A percentile compares a stretch with the other conserved stretches of the same genome.
These are phyloP conservation scores for Musca vetustissima DNA, from an alignment of 1,140 invertebrate genomes.

Conservation along the genomic window DNA sequence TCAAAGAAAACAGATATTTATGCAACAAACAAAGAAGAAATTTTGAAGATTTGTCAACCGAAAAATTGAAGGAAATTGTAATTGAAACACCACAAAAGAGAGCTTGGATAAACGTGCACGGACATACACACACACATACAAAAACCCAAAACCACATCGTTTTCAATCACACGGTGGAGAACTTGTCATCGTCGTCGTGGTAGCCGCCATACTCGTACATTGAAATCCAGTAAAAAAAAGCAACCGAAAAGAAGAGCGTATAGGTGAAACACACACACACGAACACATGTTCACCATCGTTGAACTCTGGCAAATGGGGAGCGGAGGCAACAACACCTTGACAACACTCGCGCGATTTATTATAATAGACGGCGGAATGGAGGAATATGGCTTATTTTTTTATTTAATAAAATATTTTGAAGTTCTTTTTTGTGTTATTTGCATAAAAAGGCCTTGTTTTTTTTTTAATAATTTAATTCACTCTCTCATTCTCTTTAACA, in stretches of 20 bases:
- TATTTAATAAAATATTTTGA: background rate
- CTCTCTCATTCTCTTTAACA: background rate
- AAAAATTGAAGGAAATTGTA: no score
- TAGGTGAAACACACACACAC: background rate
- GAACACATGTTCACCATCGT: background rate
- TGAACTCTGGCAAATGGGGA: no score
- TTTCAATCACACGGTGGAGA: no score
- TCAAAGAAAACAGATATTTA: no score
- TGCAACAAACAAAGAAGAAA: no score
- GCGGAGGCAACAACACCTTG: constrained; percentile 12
- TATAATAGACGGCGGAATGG: no score
- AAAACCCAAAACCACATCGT: background rate
- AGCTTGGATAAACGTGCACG: background rate
- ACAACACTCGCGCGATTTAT: constrained; percentile 6
- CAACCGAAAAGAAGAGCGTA: background rate
- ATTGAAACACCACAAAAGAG: background rate
- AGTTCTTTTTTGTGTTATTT: background rate
- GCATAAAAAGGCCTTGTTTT: background rate
- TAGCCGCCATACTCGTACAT: no score
- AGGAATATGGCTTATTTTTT: background rate
- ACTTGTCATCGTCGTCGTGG: no score
- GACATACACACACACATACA: background rate
- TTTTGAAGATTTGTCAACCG: no score
- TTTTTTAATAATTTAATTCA: background rate
- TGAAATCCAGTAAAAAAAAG: background rate